Evolutionary conservation across 1,140 invertebrate genomes (phyloP).

Genomic region (Luehdorfia chinensis): DNA sequence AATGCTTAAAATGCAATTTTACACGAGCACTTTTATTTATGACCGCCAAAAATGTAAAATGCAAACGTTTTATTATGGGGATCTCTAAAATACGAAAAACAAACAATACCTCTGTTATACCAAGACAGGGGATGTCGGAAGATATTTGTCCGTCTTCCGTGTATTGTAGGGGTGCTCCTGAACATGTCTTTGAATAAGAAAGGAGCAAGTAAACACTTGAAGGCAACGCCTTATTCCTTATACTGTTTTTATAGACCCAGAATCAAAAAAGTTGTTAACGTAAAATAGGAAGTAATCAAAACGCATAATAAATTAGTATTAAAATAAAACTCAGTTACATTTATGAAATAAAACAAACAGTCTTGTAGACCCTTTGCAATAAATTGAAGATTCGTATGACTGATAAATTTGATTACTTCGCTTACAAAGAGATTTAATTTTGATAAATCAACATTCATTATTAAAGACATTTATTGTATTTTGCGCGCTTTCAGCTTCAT

Average conservation of each 20-base stretch:
- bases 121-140: constrained; percentile 56
- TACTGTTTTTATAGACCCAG: neutral
- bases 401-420: constrained; percentile 72
- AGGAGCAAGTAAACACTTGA: constrained; percentile 20
- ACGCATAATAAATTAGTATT: neutral
- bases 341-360: constrained; percentile 43
- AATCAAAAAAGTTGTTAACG: too few species aligned
- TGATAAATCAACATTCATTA: constrained; percentile 71
- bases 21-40: constrained; percentile 69
- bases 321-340: constrained; percentile 27
- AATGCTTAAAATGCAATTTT: constrained; percentile 75
- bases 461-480: constrained; percentile 61
- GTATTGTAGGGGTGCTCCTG: constrained; percentile 22
- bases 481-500: constrained; percentile 26
- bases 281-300: neutral
- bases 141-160: constrained; percentile 46
- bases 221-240: constrained; percentile 10
- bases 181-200: constrained; percentile 29
- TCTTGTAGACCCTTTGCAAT: constrained; percentile 56
- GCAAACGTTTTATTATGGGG: constrained; percentile 69
- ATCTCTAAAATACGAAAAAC: constrained; percentile 69
- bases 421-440: constrained; percentile 73
- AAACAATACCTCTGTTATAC: constrained; percentile 67
- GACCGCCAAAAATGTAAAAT: constrained; percentile 72
- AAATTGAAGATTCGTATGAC: constrained; percentile 64